These are phyloP conservation scores for Trididemnum clinides DNA, from an alignment of 23 tunicate genomes.

Conservation along the genomic window DNA sequence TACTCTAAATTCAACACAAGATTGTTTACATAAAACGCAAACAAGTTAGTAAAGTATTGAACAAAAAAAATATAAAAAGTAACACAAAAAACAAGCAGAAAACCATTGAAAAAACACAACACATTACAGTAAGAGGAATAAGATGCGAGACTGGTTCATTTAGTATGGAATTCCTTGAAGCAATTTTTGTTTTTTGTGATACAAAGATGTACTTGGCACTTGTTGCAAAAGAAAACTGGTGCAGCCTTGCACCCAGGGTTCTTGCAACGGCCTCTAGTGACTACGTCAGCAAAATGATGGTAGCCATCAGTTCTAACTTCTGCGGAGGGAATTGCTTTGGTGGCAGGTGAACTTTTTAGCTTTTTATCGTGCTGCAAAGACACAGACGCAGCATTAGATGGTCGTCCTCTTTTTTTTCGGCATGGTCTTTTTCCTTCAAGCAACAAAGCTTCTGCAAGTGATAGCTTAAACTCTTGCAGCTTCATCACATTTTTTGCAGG, in stretches of 20 bases:
- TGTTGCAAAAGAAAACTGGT: background rate
- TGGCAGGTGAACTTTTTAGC: background rate
- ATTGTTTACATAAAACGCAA: too few species aligned
- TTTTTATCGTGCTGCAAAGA: background rate
- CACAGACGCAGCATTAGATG: slow-evolving; percentile 4
- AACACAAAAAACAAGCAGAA: too few species aligned
- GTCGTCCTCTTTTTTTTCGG: background rate
- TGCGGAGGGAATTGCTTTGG: background rate
- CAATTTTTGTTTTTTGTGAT: background rate
- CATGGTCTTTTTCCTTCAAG: background rate
- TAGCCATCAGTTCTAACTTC: slow-evolving; percentile 18
- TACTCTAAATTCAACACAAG: too few species aligned
- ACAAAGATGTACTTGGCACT: slow-evolving; percentile 14
- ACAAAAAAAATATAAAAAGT: too few species aligned
- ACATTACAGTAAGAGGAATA: too few species aligned
- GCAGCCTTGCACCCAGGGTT: slow-evolving; percentile 24
- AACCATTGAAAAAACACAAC: too few species aligned
- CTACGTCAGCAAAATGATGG: background rate
- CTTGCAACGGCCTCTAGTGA: background rate
- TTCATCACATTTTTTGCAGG: background rate
- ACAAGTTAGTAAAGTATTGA: too few species aligned
- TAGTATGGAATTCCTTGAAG: background rate
- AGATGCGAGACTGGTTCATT: background rate
- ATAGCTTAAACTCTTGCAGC: slow-evolving; percentile 13
- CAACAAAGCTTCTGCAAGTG: background rate